Percentiles rank a stretch among this genome's conserved stretches.
These are phyloP conservation scores for Aramus guarauna DNA, from an alignment of 2,113 vertebrate genomes.

Conservation along the genomic window DNA sequence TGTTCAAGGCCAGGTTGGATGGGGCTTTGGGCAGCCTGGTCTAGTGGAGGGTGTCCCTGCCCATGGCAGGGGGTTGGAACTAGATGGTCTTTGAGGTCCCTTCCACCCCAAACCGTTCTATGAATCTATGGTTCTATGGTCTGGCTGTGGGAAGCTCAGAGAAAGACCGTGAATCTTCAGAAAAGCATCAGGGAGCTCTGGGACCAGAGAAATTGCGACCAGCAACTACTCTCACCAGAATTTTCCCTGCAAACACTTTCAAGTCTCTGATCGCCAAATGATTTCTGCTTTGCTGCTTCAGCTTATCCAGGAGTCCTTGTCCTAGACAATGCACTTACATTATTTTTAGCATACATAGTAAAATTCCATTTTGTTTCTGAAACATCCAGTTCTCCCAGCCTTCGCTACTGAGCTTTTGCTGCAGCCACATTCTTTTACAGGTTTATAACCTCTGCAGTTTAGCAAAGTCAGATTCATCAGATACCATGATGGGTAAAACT, in stretches of 20 bases:
- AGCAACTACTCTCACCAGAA: background rate
- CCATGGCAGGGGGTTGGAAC: too few species aligned
- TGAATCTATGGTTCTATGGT: background rate
- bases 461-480: conserved; percentile 7
- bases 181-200: background rate
- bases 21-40: too few species aligned
- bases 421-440: conserved; percentile 2
- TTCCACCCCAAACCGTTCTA: too few species aligned
- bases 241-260: background rate
- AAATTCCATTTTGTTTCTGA: conserved; percentile 47
- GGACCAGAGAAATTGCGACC: background rate
- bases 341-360: conserved; percentile 45
- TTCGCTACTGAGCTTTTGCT: conserved; percentile 5
- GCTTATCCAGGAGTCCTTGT: conserved; percentile 16
- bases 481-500: background rate
- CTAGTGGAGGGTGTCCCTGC: too few species aligned
- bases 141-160: background rate
- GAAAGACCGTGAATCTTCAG: background rate
- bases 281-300: conserved; percentile 45
- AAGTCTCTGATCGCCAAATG: background rate
- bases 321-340: conserved; percentile 4
- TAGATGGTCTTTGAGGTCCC: too few species aligned
- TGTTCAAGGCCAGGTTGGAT: too few species aligned
- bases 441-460: conserved; percentile 6
- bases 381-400: background rate